Evolutionary conservation across 2,113 vertebrate genomes (phyloP), one percentile per base, ranked within the genome.

Genomic region (Hiodon tergisus): DNA sequence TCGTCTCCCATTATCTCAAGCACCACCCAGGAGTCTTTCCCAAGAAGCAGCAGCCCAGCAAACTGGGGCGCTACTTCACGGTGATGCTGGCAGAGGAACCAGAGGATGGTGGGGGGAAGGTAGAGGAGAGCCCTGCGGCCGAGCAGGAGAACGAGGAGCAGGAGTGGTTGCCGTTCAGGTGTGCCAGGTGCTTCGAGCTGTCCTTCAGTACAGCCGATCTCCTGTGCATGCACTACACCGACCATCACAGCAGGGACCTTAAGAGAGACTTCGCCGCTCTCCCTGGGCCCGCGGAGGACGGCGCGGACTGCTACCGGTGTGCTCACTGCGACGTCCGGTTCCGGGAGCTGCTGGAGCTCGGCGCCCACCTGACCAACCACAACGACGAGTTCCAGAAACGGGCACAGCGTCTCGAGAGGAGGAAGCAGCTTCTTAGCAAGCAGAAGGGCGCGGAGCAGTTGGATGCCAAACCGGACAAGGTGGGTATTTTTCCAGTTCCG

Each of bases 1-100:
- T 94, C 0, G 91, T 94, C 75, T 93, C 93, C 67, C 93, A 94
- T 78, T 93, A 94, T 79, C 93, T 93, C 89, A 93, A 93, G 78
- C 90, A 91, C 8, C 93, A 94, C 66, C 93, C 93, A 0, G 93
- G 92, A n/a, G 92, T 94, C 17, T 93, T 93, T 76, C 92, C 92
- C 0, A 93, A 94, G 83, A 94, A 92, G 81, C 90, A 94, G 80
- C 90, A 94, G 0, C 89, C 89, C 0, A 93, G 91, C 86, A 94
- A 94, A 72, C 79, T 94, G 5, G 92, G 89, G 16, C 88, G 91
- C n/a, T 94, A 93, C 77, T 94, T 94, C 82, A 93, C 92, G 0
- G 89, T 91, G 0, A 89, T 93, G 4, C 93, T 93, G 0, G 89
- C 88, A 0, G 90, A 93, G 0, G 91, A 93, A 5, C 87, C 88